A percentile compares a stretch with the other conserved stretches of the same genome.
Evolutionary conservation across 1,140 invertebrate genomes (phyloP).

Genomic region (Lepidurus apus): DNA sequence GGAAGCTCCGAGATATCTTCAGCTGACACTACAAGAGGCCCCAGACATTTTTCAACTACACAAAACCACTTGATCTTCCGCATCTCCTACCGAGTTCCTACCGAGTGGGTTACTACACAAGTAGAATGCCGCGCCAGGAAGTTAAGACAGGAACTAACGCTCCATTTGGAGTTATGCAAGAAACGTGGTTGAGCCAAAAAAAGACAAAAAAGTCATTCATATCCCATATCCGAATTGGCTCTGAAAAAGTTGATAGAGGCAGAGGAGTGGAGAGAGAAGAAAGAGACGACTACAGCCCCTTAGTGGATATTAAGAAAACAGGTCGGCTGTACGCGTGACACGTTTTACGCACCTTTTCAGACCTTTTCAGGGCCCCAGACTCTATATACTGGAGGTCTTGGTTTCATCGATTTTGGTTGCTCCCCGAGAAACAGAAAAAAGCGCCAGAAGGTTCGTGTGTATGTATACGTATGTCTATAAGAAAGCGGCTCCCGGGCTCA

Average conservation of each 20-base stretch:
- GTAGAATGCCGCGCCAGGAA: background rate
- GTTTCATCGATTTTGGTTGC: constrained; percentile 16
- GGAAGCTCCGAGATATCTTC: background rate
- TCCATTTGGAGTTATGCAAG: background rate
- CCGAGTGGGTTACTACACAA: background rate
- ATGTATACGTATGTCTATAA: background rate
- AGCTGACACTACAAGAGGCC: background rate
- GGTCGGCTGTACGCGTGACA: background rate
- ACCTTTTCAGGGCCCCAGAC: constrained; percentile 9
- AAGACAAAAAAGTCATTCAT: background rate
- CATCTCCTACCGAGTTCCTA: background rate
- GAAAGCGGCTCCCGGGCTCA: background rate
- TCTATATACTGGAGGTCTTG: constrained; percentile 10
- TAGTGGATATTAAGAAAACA: constrained; percentile 6
- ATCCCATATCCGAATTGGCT: background rate
- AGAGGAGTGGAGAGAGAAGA: background rate
- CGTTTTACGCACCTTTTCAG: background rate
- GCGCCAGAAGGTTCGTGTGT: constrained; percentile 1
- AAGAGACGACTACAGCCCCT: background rate
- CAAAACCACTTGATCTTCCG: background rate
- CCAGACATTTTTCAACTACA: background rate
- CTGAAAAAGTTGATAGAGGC: background rate
- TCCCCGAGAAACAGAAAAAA: background rate
- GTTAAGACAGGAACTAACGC: background rate
- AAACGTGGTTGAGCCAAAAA: background rate